phyloP scores from a whole-genome alignment of 2,888 invertebrate genomes.

The Hydraecia micacea region DNA sequence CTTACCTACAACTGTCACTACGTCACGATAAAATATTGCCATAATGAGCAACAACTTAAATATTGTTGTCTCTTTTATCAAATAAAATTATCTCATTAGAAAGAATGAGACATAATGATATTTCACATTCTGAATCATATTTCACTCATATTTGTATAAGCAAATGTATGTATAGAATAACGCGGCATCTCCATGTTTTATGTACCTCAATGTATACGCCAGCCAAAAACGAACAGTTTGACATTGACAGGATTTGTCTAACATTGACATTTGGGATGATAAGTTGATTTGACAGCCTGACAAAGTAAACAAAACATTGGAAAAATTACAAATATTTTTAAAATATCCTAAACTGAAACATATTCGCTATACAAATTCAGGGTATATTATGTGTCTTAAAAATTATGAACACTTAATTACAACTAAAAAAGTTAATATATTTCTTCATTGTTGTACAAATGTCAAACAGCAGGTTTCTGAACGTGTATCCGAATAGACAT shows the following conservation, averaged over 20 bases:
- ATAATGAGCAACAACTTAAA: too few species aligned
- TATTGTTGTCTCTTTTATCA: too few species aligned
- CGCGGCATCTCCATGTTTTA: too few species aligned
- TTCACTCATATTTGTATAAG: too few species aligned
- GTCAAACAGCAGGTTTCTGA: slow-evolving; percentile 6
- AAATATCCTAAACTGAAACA: background rate
- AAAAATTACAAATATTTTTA: background rate
- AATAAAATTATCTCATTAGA: too few species aligned
- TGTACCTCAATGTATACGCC: too few species aligned
- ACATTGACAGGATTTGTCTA: slow-evolving; percentile 22
- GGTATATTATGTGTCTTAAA: too few species aligned
- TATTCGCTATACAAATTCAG: background rate
- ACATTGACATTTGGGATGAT: slow-evolving; percentile 3
- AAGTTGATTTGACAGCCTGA: slow-evolving; percentile 3
- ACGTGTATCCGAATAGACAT: slow-evolving; percentile 49
- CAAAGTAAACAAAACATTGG: background rate
- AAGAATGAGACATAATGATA: too few species aligned
- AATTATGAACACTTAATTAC: background rate
- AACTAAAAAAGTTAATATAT: background rate
- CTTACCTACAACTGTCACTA: too few species aligned
- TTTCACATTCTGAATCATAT: too few species aligned
- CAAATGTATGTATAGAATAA: too few species aligned
- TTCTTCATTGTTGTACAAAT: background rate
- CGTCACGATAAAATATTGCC: too few species aligned
- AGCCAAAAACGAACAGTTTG: slow-evolving; percentile 5